phyloP scores from a whole-genome alignment of 2,888 invertebrate genomes.

The Apamea epomidion region DNA sequence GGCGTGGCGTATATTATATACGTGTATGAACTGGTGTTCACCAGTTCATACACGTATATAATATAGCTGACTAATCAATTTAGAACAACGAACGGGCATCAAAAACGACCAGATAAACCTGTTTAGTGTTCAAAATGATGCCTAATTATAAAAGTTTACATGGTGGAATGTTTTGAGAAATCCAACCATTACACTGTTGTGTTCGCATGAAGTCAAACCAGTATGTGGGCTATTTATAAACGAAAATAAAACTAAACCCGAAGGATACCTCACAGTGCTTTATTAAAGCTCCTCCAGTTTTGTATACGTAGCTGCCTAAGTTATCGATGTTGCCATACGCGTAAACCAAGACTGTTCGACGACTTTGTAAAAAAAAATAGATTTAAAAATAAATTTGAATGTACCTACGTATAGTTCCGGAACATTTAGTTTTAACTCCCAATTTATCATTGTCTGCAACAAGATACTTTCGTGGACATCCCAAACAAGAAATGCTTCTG shows the following conservation, averaged over 20 bases:
- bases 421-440: neutral
- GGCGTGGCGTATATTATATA: too few relatives aligned
- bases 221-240: constrained; percentile 76
- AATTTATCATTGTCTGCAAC: neutral
- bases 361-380: neutral
- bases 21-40: too few relatives aligned
- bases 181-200: constrained; percentile 58
- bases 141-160: constrained; percentile 68
- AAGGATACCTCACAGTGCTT: constrained; percentile 63
- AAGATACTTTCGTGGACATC: neutral
- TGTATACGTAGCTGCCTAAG: constrained; percentile 62
- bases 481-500: neutral
- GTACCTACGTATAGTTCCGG: neutral
- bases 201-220: constrained; percentile 62
- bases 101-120: constrained; percentile 71
- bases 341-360: neutral
- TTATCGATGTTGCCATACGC: constrained; percentile 55
- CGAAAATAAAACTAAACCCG: constrained; percentile 72
- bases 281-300: constrained; percentile 64
- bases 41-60: neutral
- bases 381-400: neutral
- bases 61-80: constrained; percentile 41
- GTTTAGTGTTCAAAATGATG: constrained; percentile 68
- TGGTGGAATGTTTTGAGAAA: constrained; percentile 64
- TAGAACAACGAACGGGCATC: constrained; percentile 54